Base-by-base conservation (phyloP, 2,888 invertebrate genomes). In the Xylophagus ater region DNA sequence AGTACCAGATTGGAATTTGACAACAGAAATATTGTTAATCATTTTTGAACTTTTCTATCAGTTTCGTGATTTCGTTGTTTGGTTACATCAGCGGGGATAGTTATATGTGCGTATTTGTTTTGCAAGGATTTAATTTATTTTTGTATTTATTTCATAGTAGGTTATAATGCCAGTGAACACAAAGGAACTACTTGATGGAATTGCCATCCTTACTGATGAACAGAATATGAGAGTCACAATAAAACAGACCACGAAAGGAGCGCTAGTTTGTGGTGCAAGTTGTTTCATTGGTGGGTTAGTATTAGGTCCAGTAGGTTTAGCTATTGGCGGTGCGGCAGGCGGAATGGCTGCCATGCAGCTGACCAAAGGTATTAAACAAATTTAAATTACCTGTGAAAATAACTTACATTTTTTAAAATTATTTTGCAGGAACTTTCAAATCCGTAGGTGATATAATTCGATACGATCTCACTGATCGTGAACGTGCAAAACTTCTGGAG, bases 241-340 rank as follows among this genome's bases (percentile, higher is more conserved):
- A 0, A 60, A 57, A 40, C 54, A 62, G 34, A 52, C 60, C 1
- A 54, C 51, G 1, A 58, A 58, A 47, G 64, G 64, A 15, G 57
- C 60, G 2, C 9, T 54, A 1, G 45, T 64, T 18, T 62, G 62
- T 44, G 60, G 55, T 5, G 58, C 53, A 3, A 54, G 55, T 14
- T 56, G 55, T 28, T 58, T 64, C 46, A 50, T 53, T 17, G 64
- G 62, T 3, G 64, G 63, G 2, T n/a, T 62, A 4, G 33, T 62
- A 3, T 40, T 59, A 31, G 62, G 62, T 1, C 62, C 63, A 15
- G 48, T 55, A 3, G 64, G 64, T 1, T 21, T 64, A 18, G 62
- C 60, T 2, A 41, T 61, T 14, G 64, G 64, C 29, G 59, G 63
- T 2, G 52, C 57, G 1, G 53, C 56, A n/a, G 64, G 64, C 1